Conservation (phyloP, 2,888 invertebrate species). For the Monoplex corrugatus region DNA sequence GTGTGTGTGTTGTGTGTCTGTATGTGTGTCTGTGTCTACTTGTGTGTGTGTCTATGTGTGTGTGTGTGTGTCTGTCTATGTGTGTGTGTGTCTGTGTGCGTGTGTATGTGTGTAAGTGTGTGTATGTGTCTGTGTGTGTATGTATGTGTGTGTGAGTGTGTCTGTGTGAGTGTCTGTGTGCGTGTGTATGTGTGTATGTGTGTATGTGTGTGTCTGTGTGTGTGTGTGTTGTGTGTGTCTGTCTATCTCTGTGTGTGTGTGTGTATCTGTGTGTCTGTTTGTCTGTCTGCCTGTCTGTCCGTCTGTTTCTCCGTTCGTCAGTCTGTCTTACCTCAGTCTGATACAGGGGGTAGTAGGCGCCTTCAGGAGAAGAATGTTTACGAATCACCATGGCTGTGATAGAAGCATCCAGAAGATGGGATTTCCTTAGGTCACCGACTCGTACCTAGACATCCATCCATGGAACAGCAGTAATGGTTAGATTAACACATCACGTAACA, state of each 20-base stretch:
- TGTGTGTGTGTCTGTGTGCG: constrained; percentile 16
- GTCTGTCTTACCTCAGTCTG: constrained; percentile 82
- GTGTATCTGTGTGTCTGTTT: neutral
- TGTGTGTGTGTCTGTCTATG: constrained; percentile 19
- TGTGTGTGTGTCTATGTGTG: constrained; percentile 19
- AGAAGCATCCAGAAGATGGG: constrained; percentile 84
- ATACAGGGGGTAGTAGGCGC: constrained; percentile 83
- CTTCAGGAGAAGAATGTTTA: constrained; percentile 68
- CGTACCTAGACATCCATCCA: constrained; percentile 63
- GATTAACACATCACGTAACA: too few relatives aligned
- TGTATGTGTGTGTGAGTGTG: neutral
- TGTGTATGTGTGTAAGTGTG: constrained; percentile 7
- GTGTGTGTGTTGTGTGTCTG: constrained; percentile 1
- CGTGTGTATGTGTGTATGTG: neutral
- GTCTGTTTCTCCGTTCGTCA: neutral
- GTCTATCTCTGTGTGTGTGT: neutral
- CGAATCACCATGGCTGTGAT: constrained; percentile 71
- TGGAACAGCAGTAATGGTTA: too few relatives aligned
- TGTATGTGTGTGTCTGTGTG: constrained; percentile 12
- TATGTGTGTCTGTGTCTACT: neutral
- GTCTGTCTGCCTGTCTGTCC: neutral
- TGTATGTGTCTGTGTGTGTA: constrained; percentile 12
- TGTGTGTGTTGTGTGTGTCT: constrained; percentile 7
- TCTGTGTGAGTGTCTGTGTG: neutral
- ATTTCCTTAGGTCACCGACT: constrained; percentile 57